Conservation (phyloP, 2,113 vertebrate species). For the Gymnogyps californianus region DNA sequence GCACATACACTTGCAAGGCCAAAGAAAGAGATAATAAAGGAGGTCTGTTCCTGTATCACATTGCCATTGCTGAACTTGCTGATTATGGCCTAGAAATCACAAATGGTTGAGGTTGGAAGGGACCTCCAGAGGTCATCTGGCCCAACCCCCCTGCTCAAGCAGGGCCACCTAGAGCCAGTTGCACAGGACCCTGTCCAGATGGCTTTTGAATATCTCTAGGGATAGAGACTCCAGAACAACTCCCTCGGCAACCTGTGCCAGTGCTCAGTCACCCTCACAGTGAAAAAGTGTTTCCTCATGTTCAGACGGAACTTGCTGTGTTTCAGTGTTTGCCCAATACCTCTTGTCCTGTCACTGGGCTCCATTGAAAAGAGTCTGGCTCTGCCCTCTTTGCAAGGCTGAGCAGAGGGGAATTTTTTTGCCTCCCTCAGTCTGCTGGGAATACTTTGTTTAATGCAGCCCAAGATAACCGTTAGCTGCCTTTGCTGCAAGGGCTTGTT, state of each 20-base stretch:
- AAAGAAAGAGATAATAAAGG: neutral
- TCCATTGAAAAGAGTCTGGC: neutral
- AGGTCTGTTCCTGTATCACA: neutral
- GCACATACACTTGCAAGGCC: neutral
- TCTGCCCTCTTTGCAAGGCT: neutral
- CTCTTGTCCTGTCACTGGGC: neutral
- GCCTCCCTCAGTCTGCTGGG: neutral
- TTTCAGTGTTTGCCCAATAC: neutral
- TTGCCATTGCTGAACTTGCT: neutral
- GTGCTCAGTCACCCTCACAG: neutral
- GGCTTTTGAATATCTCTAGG: neutral
- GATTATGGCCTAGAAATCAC: neutral
- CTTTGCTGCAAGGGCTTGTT: neutral
- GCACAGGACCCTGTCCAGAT: neutral
- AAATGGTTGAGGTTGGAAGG: neutral
- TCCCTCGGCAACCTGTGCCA: neutral
- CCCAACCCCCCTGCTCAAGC: rapidly evolving
- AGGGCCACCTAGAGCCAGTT: neutral
- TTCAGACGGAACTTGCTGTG: neutral
- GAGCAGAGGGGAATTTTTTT: neutral
- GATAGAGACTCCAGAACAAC: neutral
- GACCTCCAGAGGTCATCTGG: neutral
- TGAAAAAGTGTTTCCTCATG: neutral
- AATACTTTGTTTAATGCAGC: neutral
- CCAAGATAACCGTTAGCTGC: rapidly evolving